phyloP scores from a whole-genome alignment of 2,888 invertebrate species.

The Agrochola litura region DNA sequence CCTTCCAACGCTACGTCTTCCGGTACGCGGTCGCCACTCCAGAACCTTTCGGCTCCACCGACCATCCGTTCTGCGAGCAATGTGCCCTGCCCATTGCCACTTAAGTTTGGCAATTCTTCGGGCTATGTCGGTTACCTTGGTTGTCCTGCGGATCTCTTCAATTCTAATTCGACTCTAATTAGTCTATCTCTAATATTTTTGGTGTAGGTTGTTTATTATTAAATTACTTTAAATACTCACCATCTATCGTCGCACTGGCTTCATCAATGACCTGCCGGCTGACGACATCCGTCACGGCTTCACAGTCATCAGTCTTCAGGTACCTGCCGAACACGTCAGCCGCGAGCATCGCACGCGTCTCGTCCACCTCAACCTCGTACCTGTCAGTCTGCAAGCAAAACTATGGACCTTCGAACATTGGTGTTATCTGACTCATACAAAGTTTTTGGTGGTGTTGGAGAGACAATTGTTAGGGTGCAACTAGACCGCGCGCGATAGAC shows the following conservation, averaged over 20 bases:
- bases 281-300: slow-evolving; percentile 85
- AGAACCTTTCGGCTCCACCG: no score
- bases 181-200: no score
- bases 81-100: no score
- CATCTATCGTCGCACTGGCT: slow-evolving; percentile 86
- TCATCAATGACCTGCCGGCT: slow-evolving; percentile 80
- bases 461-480: not conserved
- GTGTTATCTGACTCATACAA: slow-evolving; percentile 44
- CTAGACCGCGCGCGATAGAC: not conserved
- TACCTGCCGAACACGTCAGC: slow-evolving; percentile 90
- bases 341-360: slow-evolving; percentile 95
- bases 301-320: slow-evolving; percentile 87
- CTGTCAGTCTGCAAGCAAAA: slow-evolving; percentile 91
- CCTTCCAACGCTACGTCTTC: no score
- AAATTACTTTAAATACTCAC: slow-evolving; percentile 64
- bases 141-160: no score
- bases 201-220: not conserved
- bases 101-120: no score
- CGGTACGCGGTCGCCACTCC: no score
- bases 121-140: no score
- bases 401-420: slow-evolving; percentile 67
- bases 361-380: slow-evolving; percentile 98
- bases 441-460: not conserved
- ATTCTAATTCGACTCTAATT: no score
- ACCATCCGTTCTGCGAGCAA: no score